Percentiles rank a stretch among this genome's conserved stretches.
These are phyloP conservation scores for Hipposideros armiger DNA, from an alignment of 2,113 vertebrate genomes.

Conservation along the genomic window DNA sequence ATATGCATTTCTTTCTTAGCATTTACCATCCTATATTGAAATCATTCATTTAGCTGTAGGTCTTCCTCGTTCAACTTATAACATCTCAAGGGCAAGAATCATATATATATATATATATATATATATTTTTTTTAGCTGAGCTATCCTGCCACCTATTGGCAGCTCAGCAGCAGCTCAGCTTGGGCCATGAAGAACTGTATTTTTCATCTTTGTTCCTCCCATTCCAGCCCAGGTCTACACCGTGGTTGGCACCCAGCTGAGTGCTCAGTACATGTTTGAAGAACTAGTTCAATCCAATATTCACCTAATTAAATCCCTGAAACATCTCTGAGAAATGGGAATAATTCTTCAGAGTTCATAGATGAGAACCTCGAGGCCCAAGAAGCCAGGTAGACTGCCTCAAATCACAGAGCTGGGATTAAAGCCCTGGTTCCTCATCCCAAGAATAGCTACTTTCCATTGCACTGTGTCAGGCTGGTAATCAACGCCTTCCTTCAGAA, in stretches of 20 bases:
- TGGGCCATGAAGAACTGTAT: no score
- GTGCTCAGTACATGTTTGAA: neutral
- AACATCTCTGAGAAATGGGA: neutral
- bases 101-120: no score
- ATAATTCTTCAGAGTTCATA: neutral
- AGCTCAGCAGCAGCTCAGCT: no score
- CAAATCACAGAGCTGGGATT: neutral
- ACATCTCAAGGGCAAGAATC: neutral
- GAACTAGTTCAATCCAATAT: neutral
- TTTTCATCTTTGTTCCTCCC: neutral
- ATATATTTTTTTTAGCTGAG: no score
- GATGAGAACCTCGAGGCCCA: neutral
- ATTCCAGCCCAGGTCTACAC: neutral
- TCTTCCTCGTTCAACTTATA: neutral
- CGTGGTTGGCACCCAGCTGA: accelerated
- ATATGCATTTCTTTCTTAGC: neutral
- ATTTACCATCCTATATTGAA: neutral
- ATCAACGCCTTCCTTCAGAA: neutral
- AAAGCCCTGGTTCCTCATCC: neutral
- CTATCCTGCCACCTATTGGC: no score
- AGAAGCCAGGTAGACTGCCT: neutral
- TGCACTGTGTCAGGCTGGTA: neutral
- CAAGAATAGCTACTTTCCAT: neutral
- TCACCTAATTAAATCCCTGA: neutral
- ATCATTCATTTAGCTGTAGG: neutral